Evolutionary conservation across 2,797 vertebrate genomes (phyloP).

Genomic region (Percopsis omiscomaycus): DNA sequence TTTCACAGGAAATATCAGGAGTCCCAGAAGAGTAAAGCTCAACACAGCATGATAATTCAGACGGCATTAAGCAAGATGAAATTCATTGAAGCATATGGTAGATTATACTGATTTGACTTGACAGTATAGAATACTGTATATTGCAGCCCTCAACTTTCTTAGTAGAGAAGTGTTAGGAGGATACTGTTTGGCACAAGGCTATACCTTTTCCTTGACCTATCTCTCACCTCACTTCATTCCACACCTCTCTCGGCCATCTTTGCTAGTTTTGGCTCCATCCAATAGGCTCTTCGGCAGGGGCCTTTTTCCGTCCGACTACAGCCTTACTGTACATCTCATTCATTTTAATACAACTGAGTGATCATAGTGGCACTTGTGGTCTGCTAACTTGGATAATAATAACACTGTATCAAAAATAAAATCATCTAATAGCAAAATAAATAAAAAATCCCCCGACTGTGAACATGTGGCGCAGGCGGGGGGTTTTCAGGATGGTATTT

Average conservation of each 20-base stretch:
- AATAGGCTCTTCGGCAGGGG: background rate
- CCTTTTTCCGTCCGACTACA: background rate
- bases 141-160: background rate
- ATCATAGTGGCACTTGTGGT: background rate
- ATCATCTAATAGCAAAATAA: background rate
- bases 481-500: too few relatives aligned
- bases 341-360: background rate
- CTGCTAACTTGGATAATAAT: too few relatives aligned
- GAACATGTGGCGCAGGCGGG: too few relatives aligned
- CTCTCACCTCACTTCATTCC: conserved; percentile 20
- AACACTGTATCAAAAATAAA: too few relatives aligned
- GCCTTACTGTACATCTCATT: background rate
- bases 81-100: background rate
- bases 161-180: conserved; percentile 2
- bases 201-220: conserved; percentile 24
- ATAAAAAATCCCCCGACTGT: too few relatives aligned
- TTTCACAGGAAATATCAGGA: background rate
- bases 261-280: conserved; percentile 23
- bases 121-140: background rate
- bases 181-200: conserved; percentile 19
- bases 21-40: background rate
- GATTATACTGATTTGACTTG: background rate
- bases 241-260: background rate
- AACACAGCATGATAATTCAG: background rate
- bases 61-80: background rate